Percentiles rank a stretch among this genome's conserved stretches.
phyloP scores from a whole-genome alignment of 2,113 vertebrate genomes.

The Lipophrys pholis region DNA sequence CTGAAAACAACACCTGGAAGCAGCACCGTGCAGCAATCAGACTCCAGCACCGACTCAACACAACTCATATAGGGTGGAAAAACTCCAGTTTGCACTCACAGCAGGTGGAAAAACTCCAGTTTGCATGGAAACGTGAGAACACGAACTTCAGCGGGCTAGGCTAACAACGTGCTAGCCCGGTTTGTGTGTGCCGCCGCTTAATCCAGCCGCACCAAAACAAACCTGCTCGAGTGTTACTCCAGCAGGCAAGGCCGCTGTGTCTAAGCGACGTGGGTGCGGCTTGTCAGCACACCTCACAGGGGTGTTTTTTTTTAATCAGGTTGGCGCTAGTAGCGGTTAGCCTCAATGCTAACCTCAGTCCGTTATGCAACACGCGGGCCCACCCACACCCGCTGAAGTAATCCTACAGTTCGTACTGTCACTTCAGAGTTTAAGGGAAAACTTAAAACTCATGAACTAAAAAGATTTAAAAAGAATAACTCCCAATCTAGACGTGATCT shows the following conservation, averaged over 20 bases:
- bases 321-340: not conserved
- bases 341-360: constrained; percentile 18
- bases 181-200: constrained; percentile 26
- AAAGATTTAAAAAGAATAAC: too few species aligned
- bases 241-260: rapidly evolving
- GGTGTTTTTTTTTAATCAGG: not conserved
- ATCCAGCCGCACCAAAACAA: not conserved
- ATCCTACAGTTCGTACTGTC: too few species aligned
- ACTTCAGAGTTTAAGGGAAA: too few species aligned
- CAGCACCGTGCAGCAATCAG: not conserved
- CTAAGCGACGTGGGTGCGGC: not conserved
- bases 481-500: too few species aligned
- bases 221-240: not conserved
- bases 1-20: not conserved
- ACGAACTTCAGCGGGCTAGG: constrained; percentile 15
- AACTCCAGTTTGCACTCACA: too few species aligned
- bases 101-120: too few species aligned
- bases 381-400: constrained; percentile 22
- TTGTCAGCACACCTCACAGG: not conserved
- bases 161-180: constrained; percentile 3
- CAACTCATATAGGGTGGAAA: not conserved
- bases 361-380: constrained; percentile 65
- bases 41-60: not conserved
- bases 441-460: too few species aligned
- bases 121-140: constrained; percentile 6